These are phyloP conservation scores for Mugil cephalus DNA, from an alignment of 2,113 vertebrate genomes.

Conservation along the genomic window DNA sequence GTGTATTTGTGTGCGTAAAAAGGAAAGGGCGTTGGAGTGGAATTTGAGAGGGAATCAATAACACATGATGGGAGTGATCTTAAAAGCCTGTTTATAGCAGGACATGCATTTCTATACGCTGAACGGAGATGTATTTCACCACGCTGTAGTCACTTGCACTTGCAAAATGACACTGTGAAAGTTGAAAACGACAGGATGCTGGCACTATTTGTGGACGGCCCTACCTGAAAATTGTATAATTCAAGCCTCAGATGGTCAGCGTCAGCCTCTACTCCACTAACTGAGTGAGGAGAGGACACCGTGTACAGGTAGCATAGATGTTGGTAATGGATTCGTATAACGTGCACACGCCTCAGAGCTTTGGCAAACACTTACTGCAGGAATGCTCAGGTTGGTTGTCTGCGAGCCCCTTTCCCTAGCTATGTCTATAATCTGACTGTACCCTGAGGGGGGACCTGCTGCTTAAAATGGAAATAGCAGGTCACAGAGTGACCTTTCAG, in stretches of 20 bases:
- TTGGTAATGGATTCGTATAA: neutral
- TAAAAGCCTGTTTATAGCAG: constrained; percentile 9
- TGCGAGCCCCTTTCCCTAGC: constrained; percentile 35
- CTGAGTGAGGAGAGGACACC: neutral
- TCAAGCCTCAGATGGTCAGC: neutral
- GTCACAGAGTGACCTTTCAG: constrained; percentile 59
- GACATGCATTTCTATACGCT: neutral
- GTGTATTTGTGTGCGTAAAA: neutral
- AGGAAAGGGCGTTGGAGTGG: neutral
- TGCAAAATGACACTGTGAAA: neutral
- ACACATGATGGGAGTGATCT: neutral
- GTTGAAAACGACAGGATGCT: neutral
- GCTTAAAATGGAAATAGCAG: constrained; percentile 64
- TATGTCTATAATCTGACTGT: constrained; percentile 35
- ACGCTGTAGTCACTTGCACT: neutral
- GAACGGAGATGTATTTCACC: neutral
- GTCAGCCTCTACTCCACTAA: neutral
- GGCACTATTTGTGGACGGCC: no score
- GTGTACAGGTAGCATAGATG: neutral
- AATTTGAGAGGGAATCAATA: constrained; percentile 47
- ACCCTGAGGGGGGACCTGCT: constrained; percentile 34
- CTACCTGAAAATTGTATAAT: no score
- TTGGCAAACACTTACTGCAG: neutral
- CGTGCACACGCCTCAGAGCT: constrained; percentile 1
- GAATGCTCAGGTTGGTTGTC: constrained; percentile 20